A percentile compares a stretch with the other conserved stretches of the same genome.
phyloP scores from a whole-genome alignment of 2,888 invertebrate genomes.

The Drosophila meridionalis region DNA sequence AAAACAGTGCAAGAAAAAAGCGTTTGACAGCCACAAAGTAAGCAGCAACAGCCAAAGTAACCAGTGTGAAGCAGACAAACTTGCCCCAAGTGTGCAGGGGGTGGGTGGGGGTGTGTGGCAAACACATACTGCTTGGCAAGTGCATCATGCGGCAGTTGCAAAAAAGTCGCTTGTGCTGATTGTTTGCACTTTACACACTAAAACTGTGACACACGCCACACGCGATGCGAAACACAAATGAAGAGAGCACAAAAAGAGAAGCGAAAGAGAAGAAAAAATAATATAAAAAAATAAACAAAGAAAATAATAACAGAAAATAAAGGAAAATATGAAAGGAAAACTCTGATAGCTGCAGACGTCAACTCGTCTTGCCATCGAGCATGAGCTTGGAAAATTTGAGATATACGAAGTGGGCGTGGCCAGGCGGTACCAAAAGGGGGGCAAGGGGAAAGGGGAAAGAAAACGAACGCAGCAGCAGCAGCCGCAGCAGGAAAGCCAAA shows the following conservation, averaged over 20 bases:
- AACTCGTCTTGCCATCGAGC: constrained; percentile 13
- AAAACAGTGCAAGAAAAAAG: constrained; percentile 28
- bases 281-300: background rate
- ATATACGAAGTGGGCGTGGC: constrained; percentile 28
- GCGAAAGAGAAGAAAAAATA: background rate
- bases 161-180: constrained; percentile 76
- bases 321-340: constrained; percentile 1
- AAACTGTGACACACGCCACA: constrained; percentile 63
- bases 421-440: no score
- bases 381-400: constrained; percentile 12
- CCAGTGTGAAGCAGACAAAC: constrained; percentile 33
- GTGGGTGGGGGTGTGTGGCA: background rate
- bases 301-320: background rate
- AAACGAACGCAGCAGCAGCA: constrained; percentile 24
- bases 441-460: background rate
- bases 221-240: constrained; percentile 24
- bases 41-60: constrained; percentile 39
- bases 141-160: constrained; percentile 60
- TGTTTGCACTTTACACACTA: constrained; percentile 77
- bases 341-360: constrained; percentile 35
- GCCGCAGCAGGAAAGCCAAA: constrained; percentile 48
- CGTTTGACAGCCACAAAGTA: constrained; percentile 60
- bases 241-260: constrained; percentile 19
- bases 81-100: constrained; percentile 21
- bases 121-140: constrained; percentile 10